phyloP scores from a whole-genome alignment of 2,797 vertebrate species.

The Thripadectes ignobilis region DNA sequence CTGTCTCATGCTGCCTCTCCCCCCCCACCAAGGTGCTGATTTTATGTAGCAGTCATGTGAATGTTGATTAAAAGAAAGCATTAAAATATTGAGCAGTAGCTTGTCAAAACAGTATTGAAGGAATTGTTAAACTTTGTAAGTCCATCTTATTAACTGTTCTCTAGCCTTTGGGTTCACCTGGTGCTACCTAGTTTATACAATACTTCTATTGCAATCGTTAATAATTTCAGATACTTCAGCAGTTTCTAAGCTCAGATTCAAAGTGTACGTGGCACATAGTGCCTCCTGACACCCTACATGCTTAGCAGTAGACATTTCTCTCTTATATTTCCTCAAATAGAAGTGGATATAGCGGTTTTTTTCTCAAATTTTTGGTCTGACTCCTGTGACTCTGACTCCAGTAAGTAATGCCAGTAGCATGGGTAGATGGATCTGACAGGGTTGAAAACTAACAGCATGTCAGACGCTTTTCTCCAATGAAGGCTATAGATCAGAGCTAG shows the following conservation, averaged over 20 bases:
- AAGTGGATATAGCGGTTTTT: conserved; percentile 33
- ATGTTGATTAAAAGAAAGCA: not conserved
- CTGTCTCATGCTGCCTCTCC: not conserved
- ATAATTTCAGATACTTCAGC: not conserved
- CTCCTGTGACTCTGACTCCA: conserved; percentile 74
- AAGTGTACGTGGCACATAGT: accelerated
- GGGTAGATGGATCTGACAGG: conserved; percentile 81
- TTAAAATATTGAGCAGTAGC: not conserved
- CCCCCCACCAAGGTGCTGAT: not conserved
- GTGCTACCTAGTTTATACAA: not conserved
- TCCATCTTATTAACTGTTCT: not conserved
- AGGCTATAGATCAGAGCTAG: conserved; percentile 92
- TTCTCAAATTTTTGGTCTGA: conserved; percentile 64
- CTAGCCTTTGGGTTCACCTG: not conserved
- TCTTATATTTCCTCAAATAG: conserved; percentile 30
- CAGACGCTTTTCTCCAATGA: conserved; percentile 80
- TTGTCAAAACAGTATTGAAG: not conserved
- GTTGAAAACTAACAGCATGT: conserved; percentile 77
- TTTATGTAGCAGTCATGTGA: not conserved
- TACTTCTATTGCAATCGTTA: not conserved
- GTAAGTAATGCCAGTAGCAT: conserved; percentile 74
- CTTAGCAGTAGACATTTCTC: conserved; percentile 51
- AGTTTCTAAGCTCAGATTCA: not conserved
- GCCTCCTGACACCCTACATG: not conserved
- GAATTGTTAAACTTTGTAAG: not conserved